Percentiles rank a stretch among this genome's conserved stretches.
phyloP scores from a whole-genome alignment of 2,113 vertebrate genomes.

The Protomyctophum bolini region DNA sequence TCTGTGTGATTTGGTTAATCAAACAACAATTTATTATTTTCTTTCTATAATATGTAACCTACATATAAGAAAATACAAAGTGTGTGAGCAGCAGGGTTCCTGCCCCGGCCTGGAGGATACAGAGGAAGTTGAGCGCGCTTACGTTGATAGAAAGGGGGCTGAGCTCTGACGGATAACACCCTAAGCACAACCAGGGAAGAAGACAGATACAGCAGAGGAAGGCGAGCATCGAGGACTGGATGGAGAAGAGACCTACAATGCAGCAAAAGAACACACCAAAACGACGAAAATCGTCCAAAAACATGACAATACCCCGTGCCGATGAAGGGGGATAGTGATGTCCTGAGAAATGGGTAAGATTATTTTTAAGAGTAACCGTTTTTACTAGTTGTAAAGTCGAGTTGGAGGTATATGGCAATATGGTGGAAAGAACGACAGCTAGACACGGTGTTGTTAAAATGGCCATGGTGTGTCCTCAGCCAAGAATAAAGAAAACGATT shows the following conservation, averaged over 20 bases:
- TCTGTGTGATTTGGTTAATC: no score
- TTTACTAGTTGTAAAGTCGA: conserved; percentile 38
- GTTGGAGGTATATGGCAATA: conserved; percentile 68
- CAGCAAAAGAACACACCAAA: conserved; percentile 38
- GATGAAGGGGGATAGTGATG: conserved; percentile 52
- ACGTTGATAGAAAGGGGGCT: conserved; percentile 75
- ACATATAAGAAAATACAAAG: no score
- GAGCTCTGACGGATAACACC: conserved; percentile 72
- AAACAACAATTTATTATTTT: no score
- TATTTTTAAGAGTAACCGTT: conserved; percentile 23
- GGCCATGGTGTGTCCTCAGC: conserved; percentile 77
- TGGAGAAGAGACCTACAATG: conserved; percentile 26
- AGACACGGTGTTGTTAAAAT: conserved; percentile 78
- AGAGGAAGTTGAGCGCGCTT: conserved; percentile 74
- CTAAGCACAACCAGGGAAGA: conserved; percentile 65
- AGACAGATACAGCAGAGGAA: conserved; percentile 58
- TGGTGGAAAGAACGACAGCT: conserved; percentile 78
- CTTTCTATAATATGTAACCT: no score
- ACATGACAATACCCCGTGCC: conserved; percentile 7
- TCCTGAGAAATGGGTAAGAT: conserved; percentile 72
- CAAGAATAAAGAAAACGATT: conserved; percentile 48
- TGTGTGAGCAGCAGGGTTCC: not conserved
- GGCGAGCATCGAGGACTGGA: conserved; percentile 14
- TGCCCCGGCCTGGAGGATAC: conserved; percentile 60
- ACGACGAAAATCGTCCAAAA: conserved; percentile 43